These are phyloP conservation scores for Tuta absoluta DNA, from an alignment of 2,888 invertebrate genomes.

Conservation along the genomic window DNA sequence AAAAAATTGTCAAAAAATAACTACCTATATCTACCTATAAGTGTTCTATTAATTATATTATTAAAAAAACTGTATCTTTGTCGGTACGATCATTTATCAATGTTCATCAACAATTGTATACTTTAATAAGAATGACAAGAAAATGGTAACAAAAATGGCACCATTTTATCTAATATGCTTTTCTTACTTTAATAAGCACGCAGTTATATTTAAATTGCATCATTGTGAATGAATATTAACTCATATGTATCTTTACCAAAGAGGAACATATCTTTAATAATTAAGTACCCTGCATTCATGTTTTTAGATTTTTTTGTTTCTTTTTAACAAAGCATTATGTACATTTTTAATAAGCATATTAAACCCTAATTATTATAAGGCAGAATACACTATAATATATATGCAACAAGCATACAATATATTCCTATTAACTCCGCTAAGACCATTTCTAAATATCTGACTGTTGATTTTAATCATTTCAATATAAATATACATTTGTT, in stretches of 20 bases:
- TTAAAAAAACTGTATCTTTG: background rate
- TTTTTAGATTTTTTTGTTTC: background rate
- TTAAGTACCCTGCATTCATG: slow-evolving; percentile 11
- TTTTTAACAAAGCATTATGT: slow-evolving; percentile 20
- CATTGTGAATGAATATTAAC: background rate
- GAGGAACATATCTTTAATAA: slow-evolving; percentile 7
- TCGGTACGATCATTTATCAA: slow-evolving; percentile 27
- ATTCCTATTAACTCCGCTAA: background rate
- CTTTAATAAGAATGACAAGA: slow-evolving; percentile 28
- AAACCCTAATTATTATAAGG: background rate
- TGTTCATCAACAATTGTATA: slow-evolving; percentile 30
- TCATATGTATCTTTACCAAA: background rate
- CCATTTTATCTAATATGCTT: slow-evolving; percentile 44
- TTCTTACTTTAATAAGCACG: background rate
- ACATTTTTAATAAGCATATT: slow-evolving; percentile 18
- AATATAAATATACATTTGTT: background rate
- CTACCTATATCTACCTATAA: slow-evolving; percentile 30
- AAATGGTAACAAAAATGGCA: slow-evolving; percentile 77
- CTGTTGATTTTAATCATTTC: background rate
- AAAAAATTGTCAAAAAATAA: slow-evolving; percentile 55
- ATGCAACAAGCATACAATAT: background rate
- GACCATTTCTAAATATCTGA: background rate
- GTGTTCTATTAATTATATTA: background rate
- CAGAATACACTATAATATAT: background rate
- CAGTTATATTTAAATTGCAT: background rate